Evolutionary conservation across 1,140 invertebrate genomes (phyloP), one percentile per base, ranked within the genome.

Genomic region (Ruditapes philippinarum): DNA sequence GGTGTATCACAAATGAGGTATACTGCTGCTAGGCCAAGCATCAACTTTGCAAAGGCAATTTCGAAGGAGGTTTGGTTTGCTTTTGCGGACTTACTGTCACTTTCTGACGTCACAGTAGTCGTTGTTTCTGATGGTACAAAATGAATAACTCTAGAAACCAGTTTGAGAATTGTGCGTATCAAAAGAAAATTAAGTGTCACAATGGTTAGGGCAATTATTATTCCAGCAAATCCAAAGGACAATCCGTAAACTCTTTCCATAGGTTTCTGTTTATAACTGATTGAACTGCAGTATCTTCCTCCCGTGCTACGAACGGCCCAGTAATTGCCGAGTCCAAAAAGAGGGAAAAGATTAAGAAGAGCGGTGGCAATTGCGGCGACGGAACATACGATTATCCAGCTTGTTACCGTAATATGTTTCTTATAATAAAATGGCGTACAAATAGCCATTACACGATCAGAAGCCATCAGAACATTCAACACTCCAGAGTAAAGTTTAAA

Each of bases 31-130:
- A 88, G 54, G 31, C 85, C 25, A 57, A 36, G 45, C 85, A 88
- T 88, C 36, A 88, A 45, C 57, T 88, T 88, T 12, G 74, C 85
- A 51, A 88, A 88, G 1, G 57, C 73, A 12, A 88, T 62, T 70
- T 88, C 85, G 25, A 88, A 88, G 7, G 85, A 79, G 0, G 85
- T 88, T 40, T 45, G 31, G 25, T 33, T 68, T 3, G 28, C 31
- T 11, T 36, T 42, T 14, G 73, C 42, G 2, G n/a, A n/a, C n/a
- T 31, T 54, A 19, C 42, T 17, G 14, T 62, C 54, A 28, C 28
- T 57, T 7, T 25, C 45, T 7, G 25, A n/a, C 12, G 28, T 1
- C 9, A 0, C 17, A 70, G 42, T 28, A 11, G 1, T 14, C 17
- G 31, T 25, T 22, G 25, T 36, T 57, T 82, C 60, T 0, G 54